Evolutionary conservation across 2,113 vertebrate species (phyloP).

Genomic region (Notiomystis cincta): DNA sequence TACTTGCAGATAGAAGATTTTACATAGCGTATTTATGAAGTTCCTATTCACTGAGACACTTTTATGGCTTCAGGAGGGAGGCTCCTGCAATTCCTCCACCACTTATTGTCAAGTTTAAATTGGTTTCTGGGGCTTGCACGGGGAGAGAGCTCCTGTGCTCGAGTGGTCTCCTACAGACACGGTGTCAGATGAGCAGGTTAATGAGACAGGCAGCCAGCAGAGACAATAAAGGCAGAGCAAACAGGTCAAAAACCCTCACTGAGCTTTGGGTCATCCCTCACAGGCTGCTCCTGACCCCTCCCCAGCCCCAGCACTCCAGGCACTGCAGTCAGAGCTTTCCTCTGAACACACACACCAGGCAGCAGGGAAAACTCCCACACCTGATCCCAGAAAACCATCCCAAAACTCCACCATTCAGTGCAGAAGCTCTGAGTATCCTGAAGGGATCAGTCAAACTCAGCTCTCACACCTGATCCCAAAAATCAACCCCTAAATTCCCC

Average conservation of each 20-base stretch:
- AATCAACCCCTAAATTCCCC: no score
- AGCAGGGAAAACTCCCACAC: neutral
- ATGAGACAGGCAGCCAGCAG: neutral
- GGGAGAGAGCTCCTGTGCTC: neutral
- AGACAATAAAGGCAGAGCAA: neutral
- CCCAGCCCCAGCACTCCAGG: accelerated
- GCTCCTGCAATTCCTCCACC: neutral
- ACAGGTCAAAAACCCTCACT: neutral
- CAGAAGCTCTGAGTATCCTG: no score
- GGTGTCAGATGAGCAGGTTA: neutral
- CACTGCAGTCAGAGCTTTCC: neutral
- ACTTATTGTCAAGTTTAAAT: neutral
- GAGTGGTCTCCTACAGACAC: neutral
- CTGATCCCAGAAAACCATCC: neutral
- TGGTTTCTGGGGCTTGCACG: neutral
- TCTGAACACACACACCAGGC: neutral
- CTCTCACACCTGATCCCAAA: no score
- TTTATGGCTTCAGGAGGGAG: neutral
- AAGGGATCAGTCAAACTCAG: no score
- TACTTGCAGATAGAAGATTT: neutral
- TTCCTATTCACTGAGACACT: neutral
- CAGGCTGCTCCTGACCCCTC: neutral
- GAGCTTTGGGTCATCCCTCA: neutral
- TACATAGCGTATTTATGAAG: neutral
- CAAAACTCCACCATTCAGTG: neutral